Conservation (phyloP, 1,140 invertebrate genomes). For the Hermetia illucens region DNA sequence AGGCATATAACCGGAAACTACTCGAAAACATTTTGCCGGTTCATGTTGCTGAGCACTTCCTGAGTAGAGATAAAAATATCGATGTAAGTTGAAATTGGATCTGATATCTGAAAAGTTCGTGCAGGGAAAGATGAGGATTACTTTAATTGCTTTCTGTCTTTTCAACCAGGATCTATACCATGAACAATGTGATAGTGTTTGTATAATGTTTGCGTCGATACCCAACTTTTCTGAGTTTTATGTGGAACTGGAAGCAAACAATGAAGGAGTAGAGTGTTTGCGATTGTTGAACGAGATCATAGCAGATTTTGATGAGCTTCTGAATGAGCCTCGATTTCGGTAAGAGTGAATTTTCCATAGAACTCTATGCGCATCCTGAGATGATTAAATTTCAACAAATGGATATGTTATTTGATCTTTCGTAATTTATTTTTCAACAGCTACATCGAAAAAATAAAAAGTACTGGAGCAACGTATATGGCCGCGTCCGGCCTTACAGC, state of each 20-base stretch:
- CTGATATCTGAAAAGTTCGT: background rate
- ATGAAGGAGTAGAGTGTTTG: conserved; percentile 89
- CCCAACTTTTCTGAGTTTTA: conserved; percentile 97
- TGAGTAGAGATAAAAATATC: conserved; percentile 64
- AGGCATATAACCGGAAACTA: conserved; percentile 84
- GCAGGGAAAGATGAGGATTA: background rate
- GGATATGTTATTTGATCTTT: background rate
- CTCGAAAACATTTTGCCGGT: conserved; percentile 89
- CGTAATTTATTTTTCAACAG: conserved; percentile 9
- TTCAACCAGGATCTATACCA: conserved; percentile 77
- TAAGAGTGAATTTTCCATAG: conserved; percentile 10
- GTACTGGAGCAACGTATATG: conserved; percentile 93
- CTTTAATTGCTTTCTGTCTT: background rate
- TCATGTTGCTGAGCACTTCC: conserved; percentile 88
- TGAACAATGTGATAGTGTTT: conserved; percentile 87
- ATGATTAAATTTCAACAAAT: background rate
- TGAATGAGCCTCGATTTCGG: conserved; percentile 71
- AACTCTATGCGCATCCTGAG: background rate
- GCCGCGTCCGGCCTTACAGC: conserved; percentile 81
- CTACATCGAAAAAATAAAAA: conserved; percentile 95
- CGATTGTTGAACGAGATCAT: conserved; percentile 93
- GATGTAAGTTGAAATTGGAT: conserved; percentile 44
- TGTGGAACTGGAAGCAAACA: conserved; percentile 85
- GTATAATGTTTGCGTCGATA: conserved; percentile 91
- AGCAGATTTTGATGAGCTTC: conserved; percentile 87